Conservation (phyloP, 2,113 vertebrate genomes). For the Alces alces region DNA sequence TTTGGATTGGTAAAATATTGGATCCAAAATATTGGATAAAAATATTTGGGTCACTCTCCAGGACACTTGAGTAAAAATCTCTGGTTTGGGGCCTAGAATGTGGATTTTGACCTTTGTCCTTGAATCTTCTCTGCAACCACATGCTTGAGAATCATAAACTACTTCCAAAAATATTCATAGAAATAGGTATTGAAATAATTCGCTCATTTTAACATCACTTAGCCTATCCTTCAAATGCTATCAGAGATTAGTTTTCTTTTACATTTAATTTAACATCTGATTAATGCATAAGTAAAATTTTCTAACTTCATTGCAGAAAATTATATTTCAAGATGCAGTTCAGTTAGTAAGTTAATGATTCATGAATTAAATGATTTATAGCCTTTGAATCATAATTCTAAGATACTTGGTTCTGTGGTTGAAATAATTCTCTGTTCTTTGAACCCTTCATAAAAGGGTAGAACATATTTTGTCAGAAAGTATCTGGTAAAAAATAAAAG, state of each 20-base stretch:
- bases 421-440: slow-evolving; percentile 11
- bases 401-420: slow-evolving; percentile 2
- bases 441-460: neutral
- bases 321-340: slow-evolving; percentile 52
- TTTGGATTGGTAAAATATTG: no score
- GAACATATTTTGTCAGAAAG: neutral
- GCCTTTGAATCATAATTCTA: slow-evolving; percentile 13
- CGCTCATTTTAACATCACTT: neutral
- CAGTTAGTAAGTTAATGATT: slow-evolving; percentile 56
- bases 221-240: neutral
- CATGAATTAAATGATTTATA: slow-evolving; percentile 59
- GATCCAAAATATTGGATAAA: no score
- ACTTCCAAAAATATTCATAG: neutral
- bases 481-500: neutral
- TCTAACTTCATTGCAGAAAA: slow-evolving; percentile 20
- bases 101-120: neutral
- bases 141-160: neutral
- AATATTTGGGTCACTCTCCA: neutral
- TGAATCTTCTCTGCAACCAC: neutral
- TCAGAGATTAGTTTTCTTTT: slow-evolving; percentile 39
- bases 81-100: neutral
- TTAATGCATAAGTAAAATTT: slow-evolving; percentile 38
- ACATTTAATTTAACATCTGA: slow-evolving; percentile 56
- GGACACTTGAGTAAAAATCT: neutral
- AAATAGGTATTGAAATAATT: neutral